A percentile compares a stretch with the other conserved stretches of the same genome.
Evolutionary conservation across 2,888 invertebrate species (phyloP).

Genomic region (Erebia ligea): DNA sequence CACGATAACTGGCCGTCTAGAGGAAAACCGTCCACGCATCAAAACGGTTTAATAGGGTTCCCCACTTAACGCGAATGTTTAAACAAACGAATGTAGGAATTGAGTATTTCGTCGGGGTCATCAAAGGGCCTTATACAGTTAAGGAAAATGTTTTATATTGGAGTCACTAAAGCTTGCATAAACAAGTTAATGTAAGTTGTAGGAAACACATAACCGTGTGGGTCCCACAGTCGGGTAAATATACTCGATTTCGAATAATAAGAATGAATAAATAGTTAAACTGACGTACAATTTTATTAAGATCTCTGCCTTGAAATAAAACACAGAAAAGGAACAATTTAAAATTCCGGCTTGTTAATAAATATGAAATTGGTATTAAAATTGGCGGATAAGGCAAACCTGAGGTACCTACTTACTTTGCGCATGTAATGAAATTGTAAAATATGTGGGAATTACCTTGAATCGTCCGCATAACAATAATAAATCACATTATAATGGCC

Average conservation of each 20-base stretch:
- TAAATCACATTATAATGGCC: constrained; percentile 22
- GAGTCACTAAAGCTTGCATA: constrained; percentile 9
- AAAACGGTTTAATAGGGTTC: constrained; percentile 23
- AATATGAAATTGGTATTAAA: constrained; percentile 12
- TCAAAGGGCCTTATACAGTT: constrained; percentile 6
- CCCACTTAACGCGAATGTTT: constrained; percentile 22
- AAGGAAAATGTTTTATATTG: constrained; percentile 19
- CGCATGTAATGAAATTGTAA: constrained; percentile 19
- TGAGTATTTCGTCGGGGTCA: constrained; percentile 2
- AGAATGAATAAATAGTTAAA: neutral
- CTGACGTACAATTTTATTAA: neutral
- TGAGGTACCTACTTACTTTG: neutral
- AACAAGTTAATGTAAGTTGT: constrained; percentile 8
- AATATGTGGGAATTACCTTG: constrained; percentile 24
- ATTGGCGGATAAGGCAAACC: constrained; percentile 8
- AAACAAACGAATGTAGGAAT: constrained; percentile 16
- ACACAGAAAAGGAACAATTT: neutral
- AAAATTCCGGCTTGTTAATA: neutral
- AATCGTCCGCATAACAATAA: constrained; percentile 18
- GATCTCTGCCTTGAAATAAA: neutral
- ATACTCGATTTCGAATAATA: neutral
- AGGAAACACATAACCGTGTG: too few species aligned
- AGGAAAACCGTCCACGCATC: constrained; percentile 15
- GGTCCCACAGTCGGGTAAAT: neutral
- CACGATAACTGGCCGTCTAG: constrained; percentile 9